These are phyloP conservation scores for Bufotes viridis DNA, from an alignment of 2,797 vertebrate genomes.

Conservation along the genomic window DNA sequence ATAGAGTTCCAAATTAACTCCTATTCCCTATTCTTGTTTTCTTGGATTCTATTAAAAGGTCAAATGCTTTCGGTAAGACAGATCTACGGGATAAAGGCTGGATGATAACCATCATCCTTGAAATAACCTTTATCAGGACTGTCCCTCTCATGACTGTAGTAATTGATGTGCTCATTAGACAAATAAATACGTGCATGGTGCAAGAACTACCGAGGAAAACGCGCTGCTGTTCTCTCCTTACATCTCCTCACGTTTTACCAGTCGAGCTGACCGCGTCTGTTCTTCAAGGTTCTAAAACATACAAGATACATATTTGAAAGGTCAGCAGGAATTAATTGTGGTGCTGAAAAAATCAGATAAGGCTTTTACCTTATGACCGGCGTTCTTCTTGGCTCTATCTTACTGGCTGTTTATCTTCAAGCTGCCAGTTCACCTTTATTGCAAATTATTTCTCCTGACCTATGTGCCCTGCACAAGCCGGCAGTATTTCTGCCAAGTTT, in stretches of 20 bases:
- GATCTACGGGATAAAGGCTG: slow-evolving; percentile 84
- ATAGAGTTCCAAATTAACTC: slow-evolving; percentile 94
- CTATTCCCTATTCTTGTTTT: slow-evolving; percentile 82
- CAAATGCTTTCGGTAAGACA: slow-evolving; percentile 96
- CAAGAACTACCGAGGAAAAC: neutral
- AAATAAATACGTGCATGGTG: slow-evolving; percentile 42
- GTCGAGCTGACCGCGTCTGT: slow-evolving; percentile 63
- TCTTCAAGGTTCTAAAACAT: slow-evolving; percentile 64
- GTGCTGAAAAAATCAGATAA: slow-evolving; percentile 33
- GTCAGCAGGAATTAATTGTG: slow-evolving; percentile 50
- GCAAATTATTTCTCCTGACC: slow-evolving; percentile 46
- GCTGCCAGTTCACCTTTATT: slow-evolving; percentile 54
- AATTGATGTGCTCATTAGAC: slow-evolving; percentile 82
- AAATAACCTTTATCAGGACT: slow-evolving; percentile 86
- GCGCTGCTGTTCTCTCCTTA: neutral
- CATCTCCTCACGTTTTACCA: slow-evolving; percentile 64
- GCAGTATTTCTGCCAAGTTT: slow-evolving; percentile 14
- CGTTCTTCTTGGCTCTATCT: slow-evolving; percentile 23
- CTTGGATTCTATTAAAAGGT: slow-evolving; percentile 94
- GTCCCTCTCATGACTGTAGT: slow-evolving; percentile 73
- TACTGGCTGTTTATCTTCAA: slow-evolving; percentile 41
- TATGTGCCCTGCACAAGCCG: slow-evolving; percentile 33
- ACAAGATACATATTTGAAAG: slow-evolving; percentile 50
- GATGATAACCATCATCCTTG: slow-evolving; percentile 92
- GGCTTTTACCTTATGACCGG: slow-evolving; percentile 32